Evolutionary conservation across 2,888 invertebrate genomes (phyloP), one percentile per base, ranked within the genome.

Genomic region (Neria commutata): DNA sequence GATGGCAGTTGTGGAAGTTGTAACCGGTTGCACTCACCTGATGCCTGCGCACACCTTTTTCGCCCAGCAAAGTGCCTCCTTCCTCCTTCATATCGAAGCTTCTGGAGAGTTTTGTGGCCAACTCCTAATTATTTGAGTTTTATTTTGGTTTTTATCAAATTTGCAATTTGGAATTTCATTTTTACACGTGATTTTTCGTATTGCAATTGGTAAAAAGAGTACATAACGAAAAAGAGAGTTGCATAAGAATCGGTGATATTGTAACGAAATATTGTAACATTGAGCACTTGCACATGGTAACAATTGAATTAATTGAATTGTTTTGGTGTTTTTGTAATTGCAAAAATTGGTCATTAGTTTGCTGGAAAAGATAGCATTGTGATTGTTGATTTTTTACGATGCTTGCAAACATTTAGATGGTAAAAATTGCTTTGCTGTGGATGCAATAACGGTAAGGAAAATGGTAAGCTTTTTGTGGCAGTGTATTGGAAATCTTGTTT

Each of bases 21-120:
- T n/a, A 48, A 19, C 45, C 65, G 56, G 58, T 65, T 63, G 64
- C 69, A 80, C 80, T 79, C 76, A 82, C 82, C 82, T 82, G 82
- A 83, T 90, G 90, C 71, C 90, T 84, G 73, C 90, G 83, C 81
- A 90, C 88, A 60, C 87, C 88, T 72, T 87, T 85, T 69, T 87
- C 86, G 69, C 88, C 88, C 74, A 89, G 85, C 79, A 91, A 83
- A 62, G 89, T 87, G 62, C 89, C 87, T 72, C 90, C 88, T 70
- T 91, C 91, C 75, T 91, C 92, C 83, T 92, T 92, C 91, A 92
- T 91, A 84, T 92, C 92, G 85, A 91, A 92, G 84, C 91, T 92
- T 78, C 92, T 85, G 69, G 92, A 92, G 73, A 92, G 84, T 84
- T 92, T 92, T 85, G 92, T 91, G 76, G 91, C 92, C 84, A 92